Conservation (phyloP, 1,140 invertebrate genomes). For the Dendroctonus valens region DNA sequence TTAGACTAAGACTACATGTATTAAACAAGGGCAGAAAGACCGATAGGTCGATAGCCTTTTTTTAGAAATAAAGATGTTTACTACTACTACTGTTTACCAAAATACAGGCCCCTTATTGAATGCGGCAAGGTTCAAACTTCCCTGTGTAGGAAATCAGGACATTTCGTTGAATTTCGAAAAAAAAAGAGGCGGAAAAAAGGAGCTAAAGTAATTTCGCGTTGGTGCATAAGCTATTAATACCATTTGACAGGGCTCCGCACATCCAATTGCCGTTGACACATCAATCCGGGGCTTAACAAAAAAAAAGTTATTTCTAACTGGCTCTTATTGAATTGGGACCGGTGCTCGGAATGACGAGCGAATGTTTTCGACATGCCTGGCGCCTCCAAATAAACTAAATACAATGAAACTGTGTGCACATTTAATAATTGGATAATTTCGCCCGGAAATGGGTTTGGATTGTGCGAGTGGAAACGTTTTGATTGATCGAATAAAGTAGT, state of each 20-base stretch:
- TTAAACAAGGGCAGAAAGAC: too few species aligned
- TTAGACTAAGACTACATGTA: too few species aligned
- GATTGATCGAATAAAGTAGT: constrained; percentile 35
- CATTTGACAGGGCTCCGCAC: constrained; percentile 31
- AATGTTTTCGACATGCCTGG: constrained; percentile 29
- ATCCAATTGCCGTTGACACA: constrained; percentile 34
- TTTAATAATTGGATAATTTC: constrained; percentile 36
- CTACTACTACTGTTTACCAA: too few species aligned
- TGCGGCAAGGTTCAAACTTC: too few species aligned
- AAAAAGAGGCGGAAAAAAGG: constrained; percentile 33
- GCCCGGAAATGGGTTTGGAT: constrained; percentile 23
- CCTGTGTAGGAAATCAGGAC: constrained; percentile 1
- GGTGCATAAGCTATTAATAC: constrained; percentile 20
- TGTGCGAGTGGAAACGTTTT: constrained; percentile 29
- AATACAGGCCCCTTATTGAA: too few species aligned
- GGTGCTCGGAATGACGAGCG: constrained; percentile 11
- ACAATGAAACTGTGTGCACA: constrained; percentile 33
- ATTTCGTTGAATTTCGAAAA: constrained; percentile 23
- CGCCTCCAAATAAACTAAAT: constrained; percentile 34
- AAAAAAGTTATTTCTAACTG: constrained; percentile 36
- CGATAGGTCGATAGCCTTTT: too few species aligned
- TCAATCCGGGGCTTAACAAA: constrained; percentile 25
- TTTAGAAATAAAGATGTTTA: too few species aligned
- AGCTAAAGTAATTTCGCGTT: constrained; percentile 20
- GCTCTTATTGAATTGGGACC: constrained; percentile 30